Conservation (phyloP, 2,888 invertebrate species). For the Cremastobaeus sp. region DNA sequence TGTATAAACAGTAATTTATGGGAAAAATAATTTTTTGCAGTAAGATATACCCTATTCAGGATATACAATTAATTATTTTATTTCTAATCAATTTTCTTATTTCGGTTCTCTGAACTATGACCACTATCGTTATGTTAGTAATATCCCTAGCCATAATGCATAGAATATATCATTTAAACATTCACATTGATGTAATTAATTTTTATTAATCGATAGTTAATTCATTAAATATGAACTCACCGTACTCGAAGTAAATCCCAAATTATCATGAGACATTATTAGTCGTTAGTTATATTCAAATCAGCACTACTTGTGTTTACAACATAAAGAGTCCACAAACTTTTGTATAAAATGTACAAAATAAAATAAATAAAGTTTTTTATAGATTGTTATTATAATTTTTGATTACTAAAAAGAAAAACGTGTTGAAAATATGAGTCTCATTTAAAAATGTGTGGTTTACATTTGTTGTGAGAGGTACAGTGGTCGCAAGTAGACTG, state of each 20-base stretch:
- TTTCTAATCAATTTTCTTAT: too few species aligned
- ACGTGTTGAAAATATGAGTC: slow-evolving; percentile 22
- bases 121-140: too few species aligned
- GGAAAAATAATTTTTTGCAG: too few species aligned
- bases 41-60: too few species aligned
- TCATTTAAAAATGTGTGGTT: slow-evolving; percentile 46
- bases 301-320: not conserved
- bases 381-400: too few species aligned
- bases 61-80: too few species aligned
- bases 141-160: too few species aligned
- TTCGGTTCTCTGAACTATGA: too few species aligned
- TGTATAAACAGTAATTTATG: too few species aligned
- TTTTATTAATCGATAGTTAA: not conserved
- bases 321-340: too few species aligned
- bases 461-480: slow-evolving; percentile 71
- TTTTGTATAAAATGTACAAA: not conserved
- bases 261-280: slow-evolving; percentile 75
- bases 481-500: slow-evolving; percentile 75
- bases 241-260: slow-evolving; percentile 74
- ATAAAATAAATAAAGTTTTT: not conserved
- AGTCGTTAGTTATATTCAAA: not conserved
- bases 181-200: too few species aligned
- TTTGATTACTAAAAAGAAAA: not conserved
- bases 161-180: too few species aligned
- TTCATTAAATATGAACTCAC: slow-evolving; percentile 66